Conservation (phyloP, 2,888 invertebrate species). For the Scelioninae gen. 1 region DNA sequence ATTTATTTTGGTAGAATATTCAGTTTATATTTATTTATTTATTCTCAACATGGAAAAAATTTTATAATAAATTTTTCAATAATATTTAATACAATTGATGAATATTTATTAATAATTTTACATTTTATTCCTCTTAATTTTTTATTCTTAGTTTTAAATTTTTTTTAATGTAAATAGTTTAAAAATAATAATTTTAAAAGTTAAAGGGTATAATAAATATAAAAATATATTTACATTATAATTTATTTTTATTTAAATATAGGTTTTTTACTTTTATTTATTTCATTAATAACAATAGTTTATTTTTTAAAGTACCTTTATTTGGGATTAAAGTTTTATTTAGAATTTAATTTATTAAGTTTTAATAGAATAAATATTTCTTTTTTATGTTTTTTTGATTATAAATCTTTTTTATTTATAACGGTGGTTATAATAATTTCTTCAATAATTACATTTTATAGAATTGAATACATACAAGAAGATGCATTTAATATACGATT, state of each 20-base stretch:
- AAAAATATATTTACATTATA: too few relatives aligned
- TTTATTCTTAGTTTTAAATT: slow-evolving; percentile 85
- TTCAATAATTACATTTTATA: slow-evolving; percentile 78
- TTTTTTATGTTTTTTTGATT: slow-evolving; percentile 87
- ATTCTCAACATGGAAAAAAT: slow-evolving; percentile 87
- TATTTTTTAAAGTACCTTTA: slow-evolving; percentile 77
- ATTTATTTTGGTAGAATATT: slow-evolving; percentile 88
- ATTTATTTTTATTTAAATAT: slow-evolving; percentile 84
- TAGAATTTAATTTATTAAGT: slow-evolving; percentile 86
- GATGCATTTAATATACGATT: slow-evolving; percentile 84
- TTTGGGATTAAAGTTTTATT: slow-evolving; percentile 84
- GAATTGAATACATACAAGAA: slow-evolving; percentile 86
- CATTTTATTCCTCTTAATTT: slow-evolving; percentile 88
- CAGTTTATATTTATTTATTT: slow-evolving; percentile 88
- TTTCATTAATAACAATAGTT: slow-evolving; percentile 77
- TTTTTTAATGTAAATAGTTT: slow-evolving; percentile 87
- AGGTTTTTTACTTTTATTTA: slow-evolving; percentile 78
- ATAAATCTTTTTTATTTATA: slow-evolving; percentile 88
- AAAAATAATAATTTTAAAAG: slow-evolving; percentile 89
- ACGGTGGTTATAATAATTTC: slow-evolving; percentile 88
- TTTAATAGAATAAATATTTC: slow-evolving; percentile 85
- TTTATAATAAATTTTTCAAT: slow-evolving; percentile 82
- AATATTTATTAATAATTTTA: slow-evolving; percentile 87
- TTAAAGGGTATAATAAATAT: too few relatives aligned
- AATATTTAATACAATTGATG: slow-evolving; percentile 76